phyloP scores from a whole-genome alignment of 2,888 invertebrate genomes.

The Chymomyza amoena region DNA sequence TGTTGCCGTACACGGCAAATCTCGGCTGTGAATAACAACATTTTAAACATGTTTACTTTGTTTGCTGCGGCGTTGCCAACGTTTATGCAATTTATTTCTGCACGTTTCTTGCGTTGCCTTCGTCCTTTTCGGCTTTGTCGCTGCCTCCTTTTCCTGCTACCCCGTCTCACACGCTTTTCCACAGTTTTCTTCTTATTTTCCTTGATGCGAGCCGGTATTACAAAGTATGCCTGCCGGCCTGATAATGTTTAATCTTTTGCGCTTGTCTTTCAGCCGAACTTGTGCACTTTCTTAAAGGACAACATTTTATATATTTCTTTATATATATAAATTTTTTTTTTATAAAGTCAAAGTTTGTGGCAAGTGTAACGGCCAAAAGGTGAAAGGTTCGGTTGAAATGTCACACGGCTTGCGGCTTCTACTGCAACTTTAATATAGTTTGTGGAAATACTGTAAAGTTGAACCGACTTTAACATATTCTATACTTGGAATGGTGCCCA shows the following conservation, averaged over 20 bases:
- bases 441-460: not conserved
- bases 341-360: not conserved
- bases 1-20: slow-evolving; percentile 24
- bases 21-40: slow-evolving; percentile 60
- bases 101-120: slow-evolving; percentile 24
- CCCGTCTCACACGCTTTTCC: not conserved
- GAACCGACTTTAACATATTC: too few species aligned
- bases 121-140: not conserved
- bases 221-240: slow-evolving; percentile 65
- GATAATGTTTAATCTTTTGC: slow-evolving; percentile 68
- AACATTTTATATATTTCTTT: not conserved
- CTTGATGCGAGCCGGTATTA: slow-evolving; percentile 28
- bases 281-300: not conserved
- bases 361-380: slow-evolving; percentile 30
- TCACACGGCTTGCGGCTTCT: slow-evolving; percentile 40
- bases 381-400: slow-evolving; percentile 48
- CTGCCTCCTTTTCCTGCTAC: not conserved
- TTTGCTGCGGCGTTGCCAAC: slow-evolving; percentile 41
- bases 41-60: slow-evolving; percentile 70
- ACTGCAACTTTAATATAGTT: slow-evolving; percentile 51
- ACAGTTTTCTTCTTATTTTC: not conserved
- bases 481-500: too few species aligned
- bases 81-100: slow-evolving; percentile 68
- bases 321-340: not conserved
- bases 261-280: slow-evolving; percentile 56